Evolutionary conservation across 1,140 invertebrate genomes (phyloP).

Genomic region (Apocrypta bakeri): DNA sequence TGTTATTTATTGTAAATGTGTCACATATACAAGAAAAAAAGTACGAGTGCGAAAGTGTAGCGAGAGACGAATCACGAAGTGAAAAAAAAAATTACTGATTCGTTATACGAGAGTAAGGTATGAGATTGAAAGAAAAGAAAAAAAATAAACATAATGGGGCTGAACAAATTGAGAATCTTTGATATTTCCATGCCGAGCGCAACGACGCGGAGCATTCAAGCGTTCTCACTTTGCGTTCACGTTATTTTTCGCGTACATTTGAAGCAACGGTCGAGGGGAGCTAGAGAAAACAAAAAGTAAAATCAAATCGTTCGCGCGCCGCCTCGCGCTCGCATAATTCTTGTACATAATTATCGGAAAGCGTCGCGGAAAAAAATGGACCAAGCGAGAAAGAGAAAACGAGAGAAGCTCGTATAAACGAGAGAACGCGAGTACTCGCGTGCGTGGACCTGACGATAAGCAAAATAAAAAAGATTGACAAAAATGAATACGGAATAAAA

Average conservation of each 20-base stretch:
- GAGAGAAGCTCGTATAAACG: slow-evolving; percentile 57
- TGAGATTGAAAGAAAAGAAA: slow-evolving; percentile 23
- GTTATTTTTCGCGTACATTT: background rate
- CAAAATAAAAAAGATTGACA: slow-evolving; percentile 25
- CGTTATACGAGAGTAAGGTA: background rate
- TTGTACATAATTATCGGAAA: slow-evolving; percentile 68
- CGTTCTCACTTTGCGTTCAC: slow-evolving; percentile 7
- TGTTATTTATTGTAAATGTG: slow-evolving; percentile 73
- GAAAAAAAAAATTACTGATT: slow-evolving; percentile 6
- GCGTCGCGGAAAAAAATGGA: slow-evolving; percentile 69
- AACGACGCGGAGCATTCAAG: slow-evolving; percentile 66
- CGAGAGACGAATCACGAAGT: background rate
- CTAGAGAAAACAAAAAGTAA: background rate
- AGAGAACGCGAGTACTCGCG: slow-evolving; percentile 51
- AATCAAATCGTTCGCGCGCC: slow-evolving; percentile 28
- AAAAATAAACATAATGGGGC: slow-evolving; percentile 46
- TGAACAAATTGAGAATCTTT: slow-evolving; percentile 65
- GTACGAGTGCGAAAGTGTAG: slow-evolving; percentile 54
- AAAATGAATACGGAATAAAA: no score
- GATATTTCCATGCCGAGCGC: slow-evolving; percentile 69
- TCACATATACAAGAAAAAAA: slow-evolving; percentile 66
- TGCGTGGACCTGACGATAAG: slow-evolving; percentile 56
- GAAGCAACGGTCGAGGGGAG: background rate
- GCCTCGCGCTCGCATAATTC: slow-evolving; percentile 20
- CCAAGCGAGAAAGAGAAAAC: no score